Base-by-base conservation (phyloP, 2,797 vertebrate genomes). In the Pseudomugil gertrudae region DNA sequence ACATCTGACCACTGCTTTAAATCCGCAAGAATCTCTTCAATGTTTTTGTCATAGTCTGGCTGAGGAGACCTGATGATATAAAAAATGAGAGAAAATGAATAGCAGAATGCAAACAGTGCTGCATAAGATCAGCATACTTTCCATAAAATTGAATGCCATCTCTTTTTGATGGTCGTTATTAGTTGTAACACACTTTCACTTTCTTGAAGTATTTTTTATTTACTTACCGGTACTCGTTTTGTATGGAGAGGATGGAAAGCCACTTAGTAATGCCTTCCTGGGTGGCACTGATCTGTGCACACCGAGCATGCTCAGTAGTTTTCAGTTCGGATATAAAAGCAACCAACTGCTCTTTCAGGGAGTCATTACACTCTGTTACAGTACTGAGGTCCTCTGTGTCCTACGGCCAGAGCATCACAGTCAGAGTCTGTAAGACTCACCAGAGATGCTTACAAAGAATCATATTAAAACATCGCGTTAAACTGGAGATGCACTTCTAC, bases 341-440 rank as follows among this genome's bases (percentile, higher is more conserved):
- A 15, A 32, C 45, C 77, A 95, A 8, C 52, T 85, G 78, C 14
- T 81, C 83, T 78, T 78, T 92, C 93, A 95, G 96, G 48, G 56
- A 73, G 47, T 90, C 80, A 0, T 80, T 91, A 40, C 92, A 71
- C 63, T 93, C 85, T 76, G 90, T 70, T 45, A 97, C 74, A 57
- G 54, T 11, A 27, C 81, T 84, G 67, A 96, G 71, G 56, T 96
- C 94, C 68, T 85, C 84, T 0, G 86, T 84, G 71, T 96, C 95
- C 96, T 97, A 66, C 21, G 84, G 71, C 48, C 76, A 69, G 45
- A 72, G 30, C 32, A n/a, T 52, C 45, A 75, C 4, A 38, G 32
- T 67, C 36, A 66, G 15, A 69, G 14, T 69, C 53, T 29, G 57
- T 32, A 10, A 53, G 26, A 79, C 32, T 40, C 36, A 63, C 0